Conservation (phyloP, 2,797 vertebrate species). For the Margarornis squamiger region DNA sequence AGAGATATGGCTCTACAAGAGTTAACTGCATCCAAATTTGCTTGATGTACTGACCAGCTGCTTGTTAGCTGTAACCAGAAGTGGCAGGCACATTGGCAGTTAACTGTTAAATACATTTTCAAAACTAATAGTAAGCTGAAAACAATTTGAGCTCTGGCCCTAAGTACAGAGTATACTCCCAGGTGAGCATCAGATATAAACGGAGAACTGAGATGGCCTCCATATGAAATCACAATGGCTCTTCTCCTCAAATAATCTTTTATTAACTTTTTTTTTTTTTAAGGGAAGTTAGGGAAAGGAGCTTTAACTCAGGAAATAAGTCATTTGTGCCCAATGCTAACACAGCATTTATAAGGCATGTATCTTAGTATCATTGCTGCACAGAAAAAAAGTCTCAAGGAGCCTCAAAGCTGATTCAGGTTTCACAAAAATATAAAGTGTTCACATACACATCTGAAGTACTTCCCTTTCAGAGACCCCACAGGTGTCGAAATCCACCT, state of each 20-base stretch:
- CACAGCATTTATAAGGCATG: background rate
- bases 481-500: background rate
- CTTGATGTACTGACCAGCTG: conserved; percentile 47
- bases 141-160: conserved; percentile 18
- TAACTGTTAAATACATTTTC: conserved; percentile 17
- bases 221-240: background rate
- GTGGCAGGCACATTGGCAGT: background rate
- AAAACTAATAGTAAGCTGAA: conserved; percentile 42
- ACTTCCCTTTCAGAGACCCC: background rate
- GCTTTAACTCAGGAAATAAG: conserved; percentile 23
- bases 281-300: background rate
- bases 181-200: background rate
- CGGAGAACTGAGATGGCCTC: conserved; percentile 2
- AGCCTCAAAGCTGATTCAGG: background rate
- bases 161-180: background rate
- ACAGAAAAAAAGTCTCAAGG: background rate
- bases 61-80: conserved; percentile 35
- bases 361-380: background rate
- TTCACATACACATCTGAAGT: background rate
- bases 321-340: background rate
- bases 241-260: conserved; percentile 7
- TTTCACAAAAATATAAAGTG: conserved; percentile 6
- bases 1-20: background rate
- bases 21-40: background rate
- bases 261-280: background rate